phyloP scores from a whole-genome alignment of 2,113 vertebrate genomes.

The Pterocles gutturalis region DNA sequence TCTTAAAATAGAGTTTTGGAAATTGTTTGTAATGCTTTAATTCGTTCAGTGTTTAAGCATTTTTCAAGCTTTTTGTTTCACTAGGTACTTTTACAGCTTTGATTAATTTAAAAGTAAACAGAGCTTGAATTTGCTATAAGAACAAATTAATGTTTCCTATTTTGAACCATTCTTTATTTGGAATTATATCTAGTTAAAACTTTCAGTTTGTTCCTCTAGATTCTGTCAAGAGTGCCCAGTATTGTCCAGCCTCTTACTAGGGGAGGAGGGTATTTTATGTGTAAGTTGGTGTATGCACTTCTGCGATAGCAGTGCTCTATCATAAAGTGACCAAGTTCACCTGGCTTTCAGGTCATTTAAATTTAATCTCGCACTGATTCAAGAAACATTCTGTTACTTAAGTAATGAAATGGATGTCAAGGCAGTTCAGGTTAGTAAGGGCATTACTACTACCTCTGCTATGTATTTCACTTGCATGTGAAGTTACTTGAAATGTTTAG shows the following conservation, averaged over 20 bases:
- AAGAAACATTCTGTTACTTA: not conserved
- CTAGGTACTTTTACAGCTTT: not conserved
- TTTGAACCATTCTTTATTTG: not conserved
- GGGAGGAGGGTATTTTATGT: not conserved
- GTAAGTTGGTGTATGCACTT: not conserved
- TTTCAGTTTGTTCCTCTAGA: not conserved
- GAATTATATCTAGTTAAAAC: not conserved
- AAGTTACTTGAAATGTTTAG: not conserved
- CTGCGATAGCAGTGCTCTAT: not conserved
- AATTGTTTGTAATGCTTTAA: not conserved
- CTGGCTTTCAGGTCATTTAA: not conserved
- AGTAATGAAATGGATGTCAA: not conserved
- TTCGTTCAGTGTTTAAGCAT: not conserved
- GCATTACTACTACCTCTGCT: not conserved
- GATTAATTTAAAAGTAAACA: not conserved
- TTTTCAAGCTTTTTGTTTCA: not conserved
- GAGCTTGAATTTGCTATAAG: not conserved
- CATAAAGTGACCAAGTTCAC: not conserved
- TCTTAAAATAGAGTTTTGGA: not conserved
- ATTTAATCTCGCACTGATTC: not conserved
- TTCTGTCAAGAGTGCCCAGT: not conserved
- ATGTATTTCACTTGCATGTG: not conserved
- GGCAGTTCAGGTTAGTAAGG: not conserved
- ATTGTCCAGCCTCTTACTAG: not conserved
- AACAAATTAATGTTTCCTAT: not conserved